Evolutionary conservation across 2,113 vertebrate genomes (phyloP).

Genomic region (Epinephelus lanceolatus): DNA sequence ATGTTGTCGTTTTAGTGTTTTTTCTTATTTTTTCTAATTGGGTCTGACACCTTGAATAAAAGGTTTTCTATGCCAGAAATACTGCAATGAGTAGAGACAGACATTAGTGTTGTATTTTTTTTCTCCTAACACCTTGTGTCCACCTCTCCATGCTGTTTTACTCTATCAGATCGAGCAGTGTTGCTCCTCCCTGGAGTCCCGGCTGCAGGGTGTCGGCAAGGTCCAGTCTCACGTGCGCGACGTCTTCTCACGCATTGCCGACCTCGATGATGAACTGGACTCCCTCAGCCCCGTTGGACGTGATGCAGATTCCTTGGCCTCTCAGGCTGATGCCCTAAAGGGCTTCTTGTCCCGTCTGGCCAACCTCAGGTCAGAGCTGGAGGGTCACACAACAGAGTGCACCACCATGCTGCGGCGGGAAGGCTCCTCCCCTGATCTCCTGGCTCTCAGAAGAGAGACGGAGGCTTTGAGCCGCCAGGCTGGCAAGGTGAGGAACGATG

Average conservation of each 20-base stretch:
- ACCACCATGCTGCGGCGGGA: conserved; percentile 92
- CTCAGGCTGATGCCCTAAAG: conserved; percentile 91
- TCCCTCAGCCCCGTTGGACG: conserved; percentile 92
- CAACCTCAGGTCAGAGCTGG: conserved; percentile 87
- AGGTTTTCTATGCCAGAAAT: too few relatives aligned
- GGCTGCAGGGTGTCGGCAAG: conserved; percentile 94
- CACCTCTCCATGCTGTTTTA: neutral
- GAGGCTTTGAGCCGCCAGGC: conserved; percentile 95
- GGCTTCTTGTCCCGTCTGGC: conserved; percentile 89
- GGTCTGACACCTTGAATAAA: neutral
- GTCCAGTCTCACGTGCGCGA: conserved; percentile 92
- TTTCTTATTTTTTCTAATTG: neutral
- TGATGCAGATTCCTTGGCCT: conserved; percentile 93
- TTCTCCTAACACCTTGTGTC: neutral
- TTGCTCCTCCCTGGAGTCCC: conserved; percentile 90
- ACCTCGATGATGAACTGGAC: conserved; percentile 96
- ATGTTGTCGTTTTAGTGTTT: too few relatives aligned
- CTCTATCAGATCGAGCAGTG: conserved; percentile 84
- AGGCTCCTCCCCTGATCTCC: conserved; percentile 91
- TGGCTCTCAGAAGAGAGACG: conserved; percentile 92
- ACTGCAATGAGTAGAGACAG: too few relatives aligned
- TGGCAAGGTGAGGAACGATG: conserved; percentile 86
- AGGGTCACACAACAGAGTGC: conserved; percentile 89
- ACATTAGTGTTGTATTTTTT: too few relatives aligned
- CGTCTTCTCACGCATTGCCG: conserved; percentile 93